Conservation (phyloP, 2,113 vertebrate genomes). For the Platysteira castanea region DNA sequence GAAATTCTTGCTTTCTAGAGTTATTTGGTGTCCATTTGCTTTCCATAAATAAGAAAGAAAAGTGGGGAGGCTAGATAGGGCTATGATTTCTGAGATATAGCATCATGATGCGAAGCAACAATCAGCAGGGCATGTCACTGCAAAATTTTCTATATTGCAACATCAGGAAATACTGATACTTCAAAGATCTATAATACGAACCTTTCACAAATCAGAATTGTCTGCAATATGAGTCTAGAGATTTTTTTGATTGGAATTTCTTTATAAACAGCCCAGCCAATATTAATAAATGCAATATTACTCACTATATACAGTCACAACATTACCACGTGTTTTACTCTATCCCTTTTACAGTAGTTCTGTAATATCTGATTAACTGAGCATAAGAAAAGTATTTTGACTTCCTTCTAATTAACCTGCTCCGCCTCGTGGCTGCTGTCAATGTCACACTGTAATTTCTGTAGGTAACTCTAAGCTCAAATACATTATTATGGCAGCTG, state of each 20-base stretch:
- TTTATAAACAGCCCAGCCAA: slow-evolving; percentile 10
- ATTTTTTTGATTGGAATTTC: slow-evolving; percentile 58
- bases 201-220: slow-evolving; percentile 2
- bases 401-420: slow-evolving; percentile 33
- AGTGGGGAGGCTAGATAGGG: neutral
- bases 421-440: neutral
- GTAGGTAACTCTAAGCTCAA: neutral
- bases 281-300: neutral
- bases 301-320: slow-evolving; percentile 23
- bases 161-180: slow-evolving; percentile 52
- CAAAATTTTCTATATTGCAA: slow-evolving; percentile 61
- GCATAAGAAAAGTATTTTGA: slow-evolving; percentile 12
- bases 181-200: slow-evolving; percentile 63
- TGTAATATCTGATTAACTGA: neutral
- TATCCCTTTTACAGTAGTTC: slow-evolving; percentile 5
- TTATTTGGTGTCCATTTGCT: slow-evolving; percentile 46
- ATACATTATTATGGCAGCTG: neutral
- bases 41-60: slow-evolving; percentile 12
- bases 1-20: slow-evolving; percentile 48
- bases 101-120: slow-evolving; percentile 58
- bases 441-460: neutral
- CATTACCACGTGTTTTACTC: neutral
- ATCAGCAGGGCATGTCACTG: slow-evolving; percentile 45
- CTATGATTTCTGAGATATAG: slow-evolving; percentile 61
- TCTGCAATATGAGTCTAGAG: slow-evolving; percentile 25